A percentile compares a stretch with the other conserved stretches of the same genome.
These are phyloP conservation scores for Tetragnatha montana DNA, from an alignment of 2,888 invertebrate species.

Conservation along the genomic window DNA sequence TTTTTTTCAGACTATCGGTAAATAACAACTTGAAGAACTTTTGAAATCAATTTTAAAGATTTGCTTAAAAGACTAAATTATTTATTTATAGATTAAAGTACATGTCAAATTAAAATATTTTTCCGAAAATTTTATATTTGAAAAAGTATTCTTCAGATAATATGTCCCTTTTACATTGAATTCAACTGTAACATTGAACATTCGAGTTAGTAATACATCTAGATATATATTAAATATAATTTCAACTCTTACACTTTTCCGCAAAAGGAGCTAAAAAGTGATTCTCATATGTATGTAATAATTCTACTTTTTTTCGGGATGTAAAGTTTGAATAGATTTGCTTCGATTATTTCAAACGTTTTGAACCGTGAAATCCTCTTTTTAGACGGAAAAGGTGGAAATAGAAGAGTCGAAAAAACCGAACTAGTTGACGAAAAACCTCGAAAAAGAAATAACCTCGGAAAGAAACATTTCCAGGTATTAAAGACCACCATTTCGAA, in stretches of 20 bases:
- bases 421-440: neutral
- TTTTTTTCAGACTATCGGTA: too few species aligned
- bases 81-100: too few species aligned
- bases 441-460: constrained; percentile 1
- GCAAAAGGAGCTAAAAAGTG: neutral
- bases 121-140: neutral
- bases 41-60: too few species aligned
- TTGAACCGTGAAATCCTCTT: constrained; percentile 4
- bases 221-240: too few species aligned
- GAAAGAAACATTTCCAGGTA: neutral
- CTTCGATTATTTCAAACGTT: neutral
- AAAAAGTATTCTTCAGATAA: neutral
- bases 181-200: too few species aligned
- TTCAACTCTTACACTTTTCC: too few species aligned
- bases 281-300: neutral
- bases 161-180: neutral
- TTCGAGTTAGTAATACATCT: too few species aligned
- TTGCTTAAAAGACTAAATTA: too few species aligned
- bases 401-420: constrained; percentile 9
- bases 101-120: too few species aligned
- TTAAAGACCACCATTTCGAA: neutral
- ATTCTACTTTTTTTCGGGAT: neutral
- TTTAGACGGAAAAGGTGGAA: constrained; percentile 16
- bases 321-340: constrained; percentile 24
- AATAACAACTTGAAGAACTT: too few species aligned